phyloP scores from a whole-genome alignment of 2,797 vertebrate species.

The Ceyx erithaca region DNA sequence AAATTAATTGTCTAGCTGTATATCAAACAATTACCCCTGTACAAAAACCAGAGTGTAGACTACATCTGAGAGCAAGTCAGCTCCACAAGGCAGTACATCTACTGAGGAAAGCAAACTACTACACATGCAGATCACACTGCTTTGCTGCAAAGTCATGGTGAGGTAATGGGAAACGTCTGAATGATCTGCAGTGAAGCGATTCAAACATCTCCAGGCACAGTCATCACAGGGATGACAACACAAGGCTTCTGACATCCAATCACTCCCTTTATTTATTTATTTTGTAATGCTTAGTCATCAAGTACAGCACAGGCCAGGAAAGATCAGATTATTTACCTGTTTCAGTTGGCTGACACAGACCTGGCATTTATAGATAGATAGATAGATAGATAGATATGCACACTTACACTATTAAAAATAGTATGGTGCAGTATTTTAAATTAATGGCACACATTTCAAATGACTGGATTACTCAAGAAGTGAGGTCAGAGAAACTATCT shows the following conservation, averaged over 20 bases:
- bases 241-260: neutral
- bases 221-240: conserved; percentile 23
- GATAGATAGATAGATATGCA: neutral
- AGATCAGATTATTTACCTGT: neutral
- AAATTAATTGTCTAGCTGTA: neutral
- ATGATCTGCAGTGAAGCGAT: conserved; percentile 49
- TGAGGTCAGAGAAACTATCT: conserved; percentile 8
- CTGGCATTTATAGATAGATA: neutral
- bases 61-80: neutral
- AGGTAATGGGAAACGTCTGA: conserved; percentile 23
- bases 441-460: neutral
- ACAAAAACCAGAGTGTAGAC: neutral
- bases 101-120: neutral
- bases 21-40: neutral
- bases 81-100: neutral
- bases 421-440: neutral
- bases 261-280: neutral
- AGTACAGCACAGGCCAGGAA: conserved; percentile 20
- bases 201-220: conserved; percentile 34
- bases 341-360: neutral
- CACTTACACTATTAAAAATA: conserved; percentile 21
- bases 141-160: neutral
- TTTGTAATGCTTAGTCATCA: conserved; percentile 45
- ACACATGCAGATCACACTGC: neutral
- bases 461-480: neutral